phyloP scores from a whole-genome alignment of 2,888 invertebrate genomes.

The Thera britannica region DNA sequence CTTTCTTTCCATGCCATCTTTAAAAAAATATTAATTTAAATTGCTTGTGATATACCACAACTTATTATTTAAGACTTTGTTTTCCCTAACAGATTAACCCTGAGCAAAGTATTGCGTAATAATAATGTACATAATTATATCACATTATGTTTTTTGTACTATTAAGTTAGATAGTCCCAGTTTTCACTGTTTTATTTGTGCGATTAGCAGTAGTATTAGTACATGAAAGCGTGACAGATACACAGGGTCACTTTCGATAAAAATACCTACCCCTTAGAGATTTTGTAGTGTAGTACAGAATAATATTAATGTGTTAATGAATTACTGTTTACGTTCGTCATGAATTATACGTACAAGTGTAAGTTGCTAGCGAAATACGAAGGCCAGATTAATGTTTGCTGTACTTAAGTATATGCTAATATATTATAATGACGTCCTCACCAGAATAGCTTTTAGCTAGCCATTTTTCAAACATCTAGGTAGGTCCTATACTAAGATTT shows the following conservation, averaged over 20 bases:
- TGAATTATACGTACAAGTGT: conserved; percentile 35
- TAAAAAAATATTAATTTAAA: not conserved
- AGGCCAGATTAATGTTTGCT: conserved; percentile 39
- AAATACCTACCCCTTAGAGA: no score
- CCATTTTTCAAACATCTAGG: no score
- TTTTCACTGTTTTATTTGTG: conserved; percentile 14
- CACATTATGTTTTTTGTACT: not conserved
- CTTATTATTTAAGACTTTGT: not conserved
- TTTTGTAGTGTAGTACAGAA: no score
- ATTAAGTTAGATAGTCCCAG: not conserved
- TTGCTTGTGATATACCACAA: not conserved
- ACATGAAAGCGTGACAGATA: no score
- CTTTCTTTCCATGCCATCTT: no score
- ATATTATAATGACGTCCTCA: conserved; percentile 18
- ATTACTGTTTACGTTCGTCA: not conserved
- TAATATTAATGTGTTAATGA: not conserved
- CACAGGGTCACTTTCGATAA: no score
- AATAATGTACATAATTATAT: not conserved
- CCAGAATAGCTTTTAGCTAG: not conserved
- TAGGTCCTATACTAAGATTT: no score
- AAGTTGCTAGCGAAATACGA: conserved; percentile 37
- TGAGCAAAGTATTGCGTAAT: conserved; percentile 15
- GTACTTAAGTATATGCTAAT: conserved; percentile 26
- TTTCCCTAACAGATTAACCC: conserved; percentile 13
- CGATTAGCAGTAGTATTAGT: not conserved